Base-by-base conservation (phyloP, 1,140 invertebrate species). In the Zaprionus kolodkinae region DNA sequence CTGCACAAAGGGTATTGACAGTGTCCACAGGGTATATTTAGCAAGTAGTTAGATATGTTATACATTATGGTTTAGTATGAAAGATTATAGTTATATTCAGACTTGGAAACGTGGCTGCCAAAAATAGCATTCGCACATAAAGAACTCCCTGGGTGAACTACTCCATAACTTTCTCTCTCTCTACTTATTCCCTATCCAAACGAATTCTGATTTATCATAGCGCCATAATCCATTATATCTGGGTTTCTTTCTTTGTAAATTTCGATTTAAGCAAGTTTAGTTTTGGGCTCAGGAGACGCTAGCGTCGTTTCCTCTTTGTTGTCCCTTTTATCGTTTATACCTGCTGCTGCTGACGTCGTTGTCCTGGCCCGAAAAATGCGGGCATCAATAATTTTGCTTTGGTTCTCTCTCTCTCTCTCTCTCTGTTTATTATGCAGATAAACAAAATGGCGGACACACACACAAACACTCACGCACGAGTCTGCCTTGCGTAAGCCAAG, bases 401-500 rank as follows among this genome's bases (percentile, higher is more conserved):
- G 40, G 40, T n/a, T 45, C 40, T 35, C 33, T 35, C 3, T 40
- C 40, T 45, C 40, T 35, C 33, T 35, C 3, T 40, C 40, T 78
- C 81, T 68, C 68, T 85, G 85, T 89, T 88, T 88, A 88, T 88
- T 87, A 85, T 88, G 85, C 85, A 89, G 84, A 87, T 88, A 84
- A 88, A 87, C 81, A 89, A 85, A 81, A 88, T 89, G 85, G 81
- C 68, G 61, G 40, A 56, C 40, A 69, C 11, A 60, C 64, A 52
- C 10, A 38, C 21, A 65, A 11, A 36, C 21, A 56, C 10, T 36
- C 10, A 30, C 21, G 38, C 3, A 59, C 30, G 36, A 21, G 15
- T 27, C 15, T n/a, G 40, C 70, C 70, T 78, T 71, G 66, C 71
- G 68, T 63, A 74, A 83, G 74, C 86, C 80, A 71, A 70, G 77